phyloP scores from a whole-genome alignment of 2,888 invertebrate genomes.

The Drosophila prolongata region DNA sequence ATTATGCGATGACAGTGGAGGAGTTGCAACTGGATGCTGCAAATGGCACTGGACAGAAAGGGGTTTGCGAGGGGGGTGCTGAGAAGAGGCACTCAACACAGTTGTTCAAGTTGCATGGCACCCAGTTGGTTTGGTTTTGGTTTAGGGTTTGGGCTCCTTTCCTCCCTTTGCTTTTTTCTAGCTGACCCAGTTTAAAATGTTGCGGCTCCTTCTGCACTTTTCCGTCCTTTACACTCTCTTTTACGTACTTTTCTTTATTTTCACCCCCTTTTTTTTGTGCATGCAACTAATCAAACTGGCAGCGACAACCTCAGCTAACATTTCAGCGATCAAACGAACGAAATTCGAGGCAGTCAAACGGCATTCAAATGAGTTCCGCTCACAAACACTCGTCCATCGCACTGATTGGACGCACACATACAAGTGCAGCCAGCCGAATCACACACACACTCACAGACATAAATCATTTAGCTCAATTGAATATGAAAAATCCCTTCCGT shows the following conservation, averaged over 20 bases:
- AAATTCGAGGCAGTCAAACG: conserved; percentile 64
- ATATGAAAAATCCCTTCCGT: conserved; percentile 82
- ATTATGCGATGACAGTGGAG: conserved; percentile 30
- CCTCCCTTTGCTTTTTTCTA: conserved; percentile 6
- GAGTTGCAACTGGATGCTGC: conserved; percentile 14
- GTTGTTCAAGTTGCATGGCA: conserved; percentile 40
- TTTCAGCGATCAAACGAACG: conserved; percentile 55
- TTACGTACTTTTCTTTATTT: not conserved
- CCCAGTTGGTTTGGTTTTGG: conserved; percentile 36
- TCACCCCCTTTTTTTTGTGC: not conserved
- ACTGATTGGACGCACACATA: conserved; percentile 58
- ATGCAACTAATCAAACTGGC: conserved; percentile 46
- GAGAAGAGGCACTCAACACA: conserved; percentile 32
- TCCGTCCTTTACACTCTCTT: conserved; percentile 5
- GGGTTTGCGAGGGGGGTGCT: not conserved
- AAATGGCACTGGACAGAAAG: conserved; percentile 8
- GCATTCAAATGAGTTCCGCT: conserved; percentile 75
- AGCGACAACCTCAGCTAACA: conserved; percentile 31
- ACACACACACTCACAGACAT: conserved; percentile 39
- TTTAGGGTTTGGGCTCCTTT: conserved; percentile 3
- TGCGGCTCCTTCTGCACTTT: conserved; percentile 36
- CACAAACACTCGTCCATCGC: conserved; percentile 51
- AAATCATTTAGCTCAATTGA: conserved; percentile 81
- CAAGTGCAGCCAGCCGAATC: not conserved
- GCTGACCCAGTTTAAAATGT: conserved; percentile 54